phyloP scores from a whole-genome alignment of 2,888 invertebrate species.

The Candidula unifasciata region DNA sequence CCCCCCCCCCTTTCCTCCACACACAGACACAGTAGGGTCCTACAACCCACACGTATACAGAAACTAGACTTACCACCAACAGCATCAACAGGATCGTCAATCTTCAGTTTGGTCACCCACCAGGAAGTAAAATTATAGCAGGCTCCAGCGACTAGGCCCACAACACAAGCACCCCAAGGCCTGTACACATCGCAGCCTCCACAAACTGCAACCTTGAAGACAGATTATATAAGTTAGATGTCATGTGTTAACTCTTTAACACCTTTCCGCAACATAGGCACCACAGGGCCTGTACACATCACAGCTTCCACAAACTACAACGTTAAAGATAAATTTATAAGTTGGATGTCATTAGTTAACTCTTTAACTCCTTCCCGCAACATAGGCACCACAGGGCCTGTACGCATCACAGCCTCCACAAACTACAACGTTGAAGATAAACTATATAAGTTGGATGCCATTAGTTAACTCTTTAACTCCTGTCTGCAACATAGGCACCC shows the following conservation, averaged over 20 bases:
- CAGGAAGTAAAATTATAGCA: slow-evolving; percentile 75
- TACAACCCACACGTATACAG: too few relatives aligned
- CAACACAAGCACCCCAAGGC: slow-evolving; percentile 78
- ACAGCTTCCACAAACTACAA: slow-evolving; percentile 79
- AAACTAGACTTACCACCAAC: slow-evolving; percentile 69
- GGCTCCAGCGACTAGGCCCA: slow-evolving; percentile 78
- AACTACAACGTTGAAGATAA: slow-evolving; percentile 77
- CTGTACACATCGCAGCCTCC: slow-evolving; percentile 79
- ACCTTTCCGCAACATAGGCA: slow-evolving; percentile 77
- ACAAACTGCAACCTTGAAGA: slow-evolving; percentile 76
- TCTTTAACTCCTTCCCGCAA: too few relatives aligned
- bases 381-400: slow-evolving; percentile 77
- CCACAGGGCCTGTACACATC: slow-evolving; percentile 78
- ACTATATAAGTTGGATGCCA: too few relatives aligned
- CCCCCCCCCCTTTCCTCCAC: too few relatives aligned
- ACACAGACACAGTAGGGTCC: too few relatives aligned
- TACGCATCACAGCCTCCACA: slow-evolving; percentile 79
- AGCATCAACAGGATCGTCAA: slow-evolving; percentile 81
- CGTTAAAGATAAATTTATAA: slow-evolving; percentile 56
- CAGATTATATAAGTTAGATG: neutral
- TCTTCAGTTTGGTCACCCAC: slow-evolving; percentile 66
- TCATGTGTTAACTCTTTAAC: too few relatives aligned
- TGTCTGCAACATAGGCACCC: slow-evolving; percentile 78
- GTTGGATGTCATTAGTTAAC: too few relatives aligned
- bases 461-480: too few relatives aligned